Base-by-base conservation (phyloP, 2,113 vertebrate genomes). In the Eupsittula cactorum region DNA sequence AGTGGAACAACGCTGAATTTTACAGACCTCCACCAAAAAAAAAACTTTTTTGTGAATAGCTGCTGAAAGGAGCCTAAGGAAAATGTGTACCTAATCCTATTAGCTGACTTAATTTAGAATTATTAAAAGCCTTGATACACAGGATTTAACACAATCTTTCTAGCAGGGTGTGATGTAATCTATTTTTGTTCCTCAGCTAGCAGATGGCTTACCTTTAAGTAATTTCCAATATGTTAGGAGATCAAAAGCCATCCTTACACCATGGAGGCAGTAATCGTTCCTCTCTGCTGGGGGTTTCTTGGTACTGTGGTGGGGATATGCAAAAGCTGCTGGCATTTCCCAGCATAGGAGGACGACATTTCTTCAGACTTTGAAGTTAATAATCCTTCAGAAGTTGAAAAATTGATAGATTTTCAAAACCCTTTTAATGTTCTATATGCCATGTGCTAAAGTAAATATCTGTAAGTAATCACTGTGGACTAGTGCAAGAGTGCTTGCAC, bases 331-430 rank as follows among this genome's bases (percentile, higher is more conserved):
- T 99, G 99, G 98, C 99, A 99, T 99, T 99, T 99, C 98, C 98
- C 98, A 98, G 99, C 98, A 98, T 98, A 98, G 99, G 98, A 98
- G 98, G 98, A 96, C 98, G 98, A 99, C 99, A 99, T 99, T 99
- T 99, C 98, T 98, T 98, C 97, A 98, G 98, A 98, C 99, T 99
- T 99, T 99, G 99, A 99, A 99, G 99, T 99, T 99, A 98, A 98
- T 99, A 99, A 99, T 99, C 99, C 98, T 98, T 99, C 98, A 99
- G 98, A 98, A 98, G 98, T 98, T 98, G 95, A 98, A 97, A 98
- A 98, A 98, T 97, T 96, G 97, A 97, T 93, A 96, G 97, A 91
- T 98, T 98, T 98, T 97, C 91, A 94, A 97, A 97, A 97, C 73
- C 90, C 88, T 97, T 98, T 98, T 97, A 97, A 98, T 98, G 97